A percentile compares a stretch with the other conserved stretches of the same genome.
phyloP scores from a whole-genome alignment of 1,140 invertebrate genomes.

The Paraescarpia echinospica region DNA sequence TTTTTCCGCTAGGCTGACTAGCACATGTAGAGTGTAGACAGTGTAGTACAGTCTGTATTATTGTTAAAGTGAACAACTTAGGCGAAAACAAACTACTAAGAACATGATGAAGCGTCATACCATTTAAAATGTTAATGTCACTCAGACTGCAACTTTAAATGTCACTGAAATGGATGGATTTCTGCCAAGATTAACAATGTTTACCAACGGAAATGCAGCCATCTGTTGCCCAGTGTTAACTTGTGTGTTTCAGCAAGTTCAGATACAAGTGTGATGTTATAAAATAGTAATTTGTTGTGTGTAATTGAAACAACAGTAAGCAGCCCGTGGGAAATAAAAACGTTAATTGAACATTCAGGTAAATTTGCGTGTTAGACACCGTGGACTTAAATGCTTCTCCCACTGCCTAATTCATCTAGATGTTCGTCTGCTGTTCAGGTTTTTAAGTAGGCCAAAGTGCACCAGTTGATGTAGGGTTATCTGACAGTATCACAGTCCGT shows the following conservation, averaged over 20 bases:
- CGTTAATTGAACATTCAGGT: background rate
- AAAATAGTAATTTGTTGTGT: background rate
- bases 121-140: too few species aligned
- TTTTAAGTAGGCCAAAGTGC: background rate
- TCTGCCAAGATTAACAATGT: too few species aligned
- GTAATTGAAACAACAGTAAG: background rate
- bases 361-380: background rate
- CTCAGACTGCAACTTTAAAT: too few species aligned
- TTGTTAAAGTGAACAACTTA: too few species aligned
- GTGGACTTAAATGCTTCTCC: background rate
- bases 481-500: background rate
- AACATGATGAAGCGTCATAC: too few species aligned
- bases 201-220: too few species aligned
- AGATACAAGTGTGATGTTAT: too few species aligned
- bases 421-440: background rate
- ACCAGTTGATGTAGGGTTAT: background rate
- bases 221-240: too few species aligned
- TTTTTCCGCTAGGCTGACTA: background rate
- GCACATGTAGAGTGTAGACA: background rate
- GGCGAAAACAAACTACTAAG: too few species aligned
- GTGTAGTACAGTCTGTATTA: background rate
- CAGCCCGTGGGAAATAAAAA: background rate
- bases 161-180: too few species aligned
- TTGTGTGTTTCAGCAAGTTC: too few species aligned
- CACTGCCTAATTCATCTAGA: background rate